A percentile compares a stretch with the other conserved stretches of the same genome.
These are phyloP conservation scores for Rhyacichthys aspro DNA, from an alignment of 2,797 vertebrate genomes.

Conservation along the genomic window DNA sequence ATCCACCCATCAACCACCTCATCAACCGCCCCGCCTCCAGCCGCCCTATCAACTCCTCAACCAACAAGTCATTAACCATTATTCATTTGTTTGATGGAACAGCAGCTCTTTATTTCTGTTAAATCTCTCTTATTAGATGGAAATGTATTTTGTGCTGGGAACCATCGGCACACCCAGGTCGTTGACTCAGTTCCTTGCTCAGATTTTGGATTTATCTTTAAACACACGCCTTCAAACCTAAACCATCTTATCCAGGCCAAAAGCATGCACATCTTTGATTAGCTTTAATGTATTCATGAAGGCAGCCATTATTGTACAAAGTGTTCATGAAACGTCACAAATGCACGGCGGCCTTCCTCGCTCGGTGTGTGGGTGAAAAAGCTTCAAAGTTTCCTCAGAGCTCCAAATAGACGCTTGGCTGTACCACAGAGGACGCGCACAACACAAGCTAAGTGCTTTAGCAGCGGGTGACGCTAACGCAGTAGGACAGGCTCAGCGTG, in stretches of 20 bases:
- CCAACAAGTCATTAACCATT: too few species aligned
- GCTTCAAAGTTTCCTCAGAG: constrained; percentile 73
- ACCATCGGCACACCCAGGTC: too few species aligned
- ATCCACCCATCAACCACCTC: too few species aligned
- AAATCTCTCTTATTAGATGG: too few species aligned
- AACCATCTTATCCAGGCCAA: neutral
- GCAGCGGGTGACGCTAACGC: constrained; percentile 78
- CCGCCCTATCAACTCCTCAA: too few species aligned
- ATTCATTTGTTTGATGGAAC: too few species aligned
- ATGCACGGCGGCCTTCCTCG: constrained; percentile 34
- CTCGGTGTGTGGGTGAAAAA: constrained; percentile 62
- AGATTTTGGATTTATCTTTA: too few species aligned
- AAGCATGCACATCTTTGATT: constrained; percentile 9
- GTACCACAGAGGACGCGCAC: constrained; percentile 78
- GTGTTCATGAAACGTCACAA: constrained; percentile 59
- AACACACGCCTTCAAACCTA: too few species aligned
- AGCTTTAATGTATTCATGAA: constrained; percentile 59
- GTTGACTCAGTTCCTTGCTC: too few species aligned
- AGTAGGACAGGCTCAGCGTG: constrained; percentile 77
- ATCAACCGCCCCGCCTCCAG: too few species aligned
- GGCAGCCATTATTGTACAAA: constrained; percentile 60
- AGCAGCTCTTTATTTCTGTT: too few species aligned
- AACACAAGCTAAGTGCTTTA: constrained; percentile 85
- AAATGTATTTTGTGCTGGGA: too few species aligned
- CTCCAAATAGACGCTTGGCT: constrained; percentile 80